Conservation (phyloP, 1,140 invertebrate species). For the Chlorops oryzae region DNA sequence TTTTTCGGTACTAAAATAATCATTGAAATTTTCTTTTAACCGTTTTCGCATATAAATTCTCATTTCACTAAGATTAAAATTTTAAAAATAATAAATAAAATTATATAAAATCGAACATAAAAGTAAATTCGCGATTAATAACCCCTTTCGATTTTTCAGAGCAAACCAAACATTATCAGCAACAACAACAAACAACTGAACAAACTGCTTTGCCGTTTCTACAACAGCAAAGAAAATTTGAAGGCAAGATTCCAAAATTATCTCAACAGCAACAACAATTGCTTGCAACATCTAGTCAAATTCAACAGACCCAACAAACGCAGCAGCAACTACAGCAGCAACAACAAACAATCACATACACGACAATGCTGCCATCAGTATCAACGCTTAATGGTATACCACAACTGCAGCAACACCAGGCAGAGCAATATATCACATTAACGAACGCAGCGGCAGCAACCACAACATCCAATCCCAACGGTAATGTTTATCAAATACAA, state of each 20-base stretch:
- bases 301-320: conserved; percentile 8
- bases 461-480: conserved; percentile 18
- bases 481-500: conserved; percentile 40
- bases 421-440: conserved; percentile 15
- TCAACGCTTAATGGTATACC: conserved; percentile 43
- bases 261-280: conserved; percentile 44
- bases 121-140: no score
- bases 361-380: conserved; percentile 42
- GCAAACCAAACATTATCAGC: no score
- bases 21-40: no score
- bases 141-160: no score
- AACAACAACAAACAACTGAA: conserved; percentile 9
- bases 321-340: conserved; percentile 24
- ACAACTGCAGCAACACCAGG: conserved; percentile 22
- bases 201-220: conserved; percentile 32
- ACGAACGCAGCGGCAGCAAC: conserved; percentile 6
- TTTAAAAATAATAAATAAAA: no score
- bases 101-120: no score
- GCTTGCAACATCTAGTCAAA: conserved; percentile 25
- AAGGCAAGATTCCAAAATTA: conserved; percentile 46
- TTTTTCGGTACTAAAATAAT: no score
- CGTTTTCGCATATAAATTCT: no score
- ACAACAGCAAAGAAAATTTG: conserved; percentile 42
- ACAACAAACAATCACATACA: conserved; percentile 26
- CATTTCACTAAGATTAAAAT: no score